phyloP scores from a whole-genome alignment of 2,888 invertebrate genomes.

The Panzeria rudis region DNA sequence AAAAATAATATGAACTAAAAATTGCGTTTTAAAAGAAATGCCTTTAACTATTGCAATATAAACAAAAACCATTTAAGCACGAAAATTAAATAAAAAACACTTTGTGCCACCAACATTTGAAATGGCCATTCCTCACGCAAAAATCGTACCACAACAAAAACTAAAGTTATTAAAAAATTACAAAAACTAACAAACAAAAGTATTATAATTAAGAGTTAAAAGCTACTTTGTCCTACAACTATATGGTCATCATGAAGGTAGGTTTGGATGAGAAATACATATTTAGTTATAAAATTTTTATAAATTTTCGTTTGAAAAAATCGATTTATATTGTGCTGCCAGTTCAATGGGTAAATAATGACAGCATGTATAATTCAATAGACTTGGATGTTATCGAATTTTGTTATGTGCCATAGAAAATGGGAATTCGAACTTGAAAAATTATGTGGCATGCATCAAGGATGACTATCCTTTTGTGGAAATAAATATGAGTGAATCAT shows the following conservation, averaged over 20 bases:
- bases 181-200: conserved; percentile 8
- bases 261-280: neutral
- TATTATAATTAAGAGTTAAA: conserved; percentile 31
- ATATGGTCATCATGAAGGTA: neutral
- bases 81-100: conserved; percentile 26
- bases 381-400: conserved; percentile 1
- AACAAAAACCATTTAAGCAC: conserved; percentile 41
- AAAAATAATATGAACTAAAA: neutral
- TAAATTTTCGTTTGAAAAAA: conserved; percentile 3
- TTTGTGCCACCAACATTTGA: conserved; percentile 38
- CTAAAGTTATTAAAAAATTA: conserved; percentile 23
- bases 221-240: conserved; percentile 21
- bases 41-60: conserved; percentile 13
- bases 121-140: conserved; percentile 65
- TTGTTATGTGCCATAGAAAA: neutral
- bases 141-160: conserved; percentile 18
- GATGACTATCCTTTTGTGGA: neutral
- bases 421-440: neutral
- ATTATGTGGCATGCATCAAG: conserved; percentile 3
- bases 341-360: neutral
- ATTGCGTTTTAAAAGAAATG: conserved; percentile 29
- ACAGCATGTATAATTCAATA: neutral
- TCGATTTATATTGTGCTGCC: conserved; percentile 12
- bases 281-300: neutral
- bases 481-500: neutral